Evolutionary conservation across 2,888 invertebrate genomes (phyloP).

Genomic region (Drosophila cognata): DNA sequence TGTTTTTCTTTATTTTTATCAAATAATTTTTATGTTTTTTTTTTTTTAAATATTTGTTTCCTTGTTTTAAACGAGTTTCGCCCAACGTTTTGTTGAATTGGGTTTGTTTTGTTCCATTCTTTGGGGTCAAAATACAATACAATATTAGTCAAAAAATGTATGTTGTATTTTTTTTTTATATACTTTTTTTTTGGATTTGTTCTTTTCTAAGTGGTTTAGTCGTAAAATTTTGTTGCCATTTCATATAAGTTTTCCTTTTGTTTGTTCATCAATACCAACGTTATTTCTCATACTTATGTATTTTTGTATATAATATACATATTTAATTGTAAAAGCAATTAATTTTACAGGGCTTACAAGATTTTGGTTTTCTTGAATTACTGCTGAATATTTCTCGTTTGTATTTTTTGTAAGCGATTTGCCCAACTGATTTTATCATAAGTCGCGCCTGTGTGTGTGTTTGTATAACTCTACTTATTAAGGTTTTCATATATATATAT

Average conservation of each 20-base stretch:
- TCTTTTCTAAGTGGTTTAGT: slow-evolving; percentile 57
- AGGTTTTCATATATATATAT: slow-evolving; percentile 33
- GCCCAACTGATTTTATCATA: slow-evolving; percentile 40
- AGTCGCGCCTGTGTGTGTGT: slow-evolving; percentile 34
- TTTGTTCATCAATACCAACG: slow-evolving; percentile 41
- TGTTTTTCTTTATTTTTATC: slow-evolving; percentile 73
- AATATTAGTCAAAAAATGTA: slow-evolving; percentile 70
- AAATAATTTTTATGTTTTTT: slow-evolving; percentile 59
- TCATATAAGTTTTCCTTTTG: slow-evolving; percentile 21
- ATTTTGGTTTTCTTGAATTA: slow-evolving; percentile 20
- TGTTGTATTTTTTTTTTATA: slow-evolving; percentile 26
- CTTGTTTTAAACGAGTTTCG: slow-evolving; percentile 67
- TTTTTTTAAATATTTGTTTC: slow-evolving; percentile 42
- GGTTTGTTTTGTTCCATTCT: slow-evolving; percentile 56
- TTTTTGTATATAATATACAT: slow-evolving; percentile 64
- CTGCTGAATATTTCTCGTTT: slow-evolving; percentile 21
- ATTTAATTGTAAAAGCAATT: slow-evolving; percentile 73
- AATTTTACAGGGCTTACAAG: slow-evolving; percentile 64
- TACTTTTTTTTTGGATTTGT: slow-evolving; percentile 34
- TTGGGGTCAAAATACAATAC: slow-evolving; percentile 79
- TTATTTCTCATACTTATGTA: slow-evolving; percentile 34
- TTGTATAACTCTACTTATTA: slow-evolving; percentile 66
- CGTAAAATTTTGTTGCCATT: slow-evolving; percentile 66
- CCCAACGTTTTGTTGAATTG: slow-evolving; percentile 65
- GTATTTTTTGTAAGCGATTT: slow-evolving; percentile 41